These are phyloP conservation scores for Sapayoa aenigma DNA, from an alignment of 2,113 vertebrate genomes.

Conservation along the genomic window DNA sequence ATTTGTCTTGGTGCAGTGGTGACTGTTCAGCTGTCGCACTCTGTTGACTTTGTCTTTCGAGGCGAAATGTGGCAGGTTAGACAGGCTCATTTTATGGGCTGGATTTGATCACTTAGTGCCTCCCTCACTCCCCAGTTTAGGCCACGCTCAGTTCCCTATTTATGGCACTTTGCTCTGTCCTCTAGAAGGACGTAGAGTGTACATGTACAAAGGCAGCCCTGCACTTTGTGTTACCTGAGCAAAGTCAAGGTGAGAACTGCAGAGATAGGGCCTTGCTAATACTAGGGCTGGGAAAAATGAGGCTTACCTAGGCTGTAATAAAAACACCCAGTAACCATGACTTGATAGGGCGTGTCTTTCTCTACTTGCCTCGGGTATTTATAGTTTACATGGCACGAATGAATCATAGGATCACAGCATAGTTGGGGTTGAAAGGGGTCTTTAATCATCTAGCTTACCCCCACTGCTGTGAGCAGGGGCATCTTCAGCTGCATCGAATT, in stretches of 20 bases:
- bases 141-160: neutral
- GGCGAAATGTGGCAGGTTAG: neutral
- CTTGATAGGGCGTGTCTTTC: neutral
- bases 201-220: rapidly evolving
- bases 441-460: neutral
- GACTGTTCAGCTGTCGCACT: neutral
- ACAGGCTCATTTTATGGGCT: neutral
- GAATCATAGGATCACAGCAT: neutral
- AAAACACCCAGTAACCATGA: neutral
- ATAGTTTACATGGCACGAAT: rapidly evolving
- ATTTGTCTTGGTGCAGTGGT: neutral
- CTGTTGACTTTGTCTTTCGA: neutral
- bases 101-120: neutral
- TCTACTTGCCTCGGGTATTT: neutral
- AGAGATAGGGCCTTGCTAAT: neutral
- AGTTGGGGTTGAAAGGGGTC: neutral
- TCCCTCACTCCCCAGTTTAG: neutral
- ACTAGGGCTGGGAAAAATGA: neutral
- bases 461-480: neutral
- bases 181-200: neutral
- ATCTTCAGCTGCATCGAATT: neutral
- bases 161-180: neutral
- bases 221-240: neutral
- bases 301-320: neutral
- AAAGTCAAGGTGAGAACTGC: neutral